Base-by-base conservation (phyloP, 2,113 vertebrate genomes). In the Abramis brama region DNA sequence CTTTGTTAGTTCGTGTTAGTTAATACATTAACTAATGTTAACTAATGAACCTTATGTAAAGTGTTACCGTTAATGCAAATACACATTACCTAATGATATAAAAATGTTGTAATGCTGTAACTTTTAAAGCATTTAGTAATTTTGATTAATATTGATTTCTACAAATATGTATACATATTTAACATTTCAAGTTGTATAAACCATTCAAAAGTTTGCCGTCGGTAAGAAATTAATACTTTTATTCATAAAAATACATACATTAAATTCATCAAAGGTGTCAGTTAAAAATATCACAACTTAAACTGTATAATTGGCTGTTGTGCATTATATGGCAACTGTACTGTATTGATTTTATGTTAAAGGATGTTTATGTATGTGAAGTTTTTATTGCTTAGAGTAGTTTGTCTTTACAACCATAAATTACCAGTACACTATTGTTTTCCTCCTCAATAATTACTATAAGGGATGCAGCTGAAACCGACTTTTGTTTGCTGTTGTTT, bases 401-500 rank as follows among this genome's bases (percentile, higher is more conserved):
- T 55, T 73, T 47, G 70, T 62, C 71, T 84, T 77, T 33, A 70
- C 85, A 88, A 71, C 50, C 81, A 55, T 86, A 50, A 81, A 86
- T 84, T 84, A 82, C 33, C 76, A 75, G 12, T 75, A 27, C 71
- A 25, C n/a, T 68, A 55, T 73, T 47, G 43, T 84, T 84, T 39
- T 73, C 30, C 70, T 88, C 50, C 80, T 70, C 59, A 82, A 74
- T 85, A 66, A 86, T 86, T 84, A 79, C 75, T 80, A 39, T 27
- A 70, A 47, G 27, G 13, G 50, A 74, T 84, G n/a, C 76, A 80
- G 84, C 66, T 75, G 84, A 83, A 83, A 86, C 62, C 13, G 45
- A 83, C 76, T 57, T 74, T 83, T 74, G 25, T 66, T 74, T 66
- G 25, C 25, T 64, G 62, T 81, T 84, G 84, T 74, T 86, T 50